Percentiles rank a stretch among this genome's conserved stretches.
These are phyloP conservation scores for Eonycteris spelaea DNA, from an alignment of 2,113 vertebrate species.

Conservation along the genomic window DNA sequence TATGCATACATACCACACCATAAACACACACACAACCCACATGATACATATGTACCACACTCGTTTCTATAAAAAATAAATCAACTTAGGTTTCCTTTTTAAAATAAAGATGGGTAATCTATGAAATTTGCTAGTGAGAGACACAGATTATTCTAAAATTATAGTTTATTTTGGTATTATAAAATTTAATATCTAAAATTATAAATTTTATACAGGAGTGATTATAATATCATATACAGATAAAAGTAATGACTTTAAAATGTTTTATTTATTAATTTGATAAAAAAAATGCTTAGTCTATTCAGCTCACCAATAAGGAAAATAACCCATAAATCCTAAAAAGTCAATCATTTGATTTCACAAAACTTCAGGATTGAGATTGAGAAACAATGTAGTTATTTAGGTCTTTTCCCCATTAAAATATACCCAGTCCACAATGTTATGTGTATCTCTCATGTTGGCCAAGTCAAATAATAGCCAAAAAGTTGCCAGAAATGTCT, in stretches of 20 bases:
- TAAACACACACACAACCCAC: background rate
- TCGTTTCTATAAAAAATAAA: background rate
- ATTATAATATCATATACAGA: background rate
- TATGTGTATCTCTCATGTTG: background rate
- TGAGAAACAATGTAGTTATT: background rate
- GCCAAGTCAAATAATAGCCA: background rate
- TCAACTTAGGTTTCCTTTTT: background rate
- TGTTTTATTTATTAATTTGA: background rate
- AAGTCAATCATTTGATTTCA: background rate
- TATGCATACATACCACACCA: background rate
- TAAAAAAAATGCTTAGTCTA: background rate
- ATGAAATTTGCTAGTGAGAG: background rate
- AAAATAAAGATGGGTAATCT: background rate
- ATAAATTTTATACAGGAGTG: background rate
- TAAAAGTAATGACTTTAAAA: conserved; percentile 26
- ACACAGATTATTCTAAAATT: background rate
- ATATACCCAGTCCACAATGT: background rate
- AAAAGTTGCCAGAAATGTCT: background rate
- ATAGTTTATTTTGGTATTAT: background rate
- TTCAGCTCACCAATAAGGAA: background rate
- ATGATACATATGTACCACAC: background rate
- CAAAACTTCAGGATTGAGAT: background rate
- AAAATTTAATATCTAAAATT: background rate
- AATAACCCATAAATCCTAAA: background rate
- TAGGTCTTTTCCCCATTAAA: background rate